Percentiles rank a stretch among this genome's conserved stretches.
phyloP scores from a whole-genome alignment of 2,113 vertebrate genomes.

The Brachyhypopomus gauderio region DNA sequence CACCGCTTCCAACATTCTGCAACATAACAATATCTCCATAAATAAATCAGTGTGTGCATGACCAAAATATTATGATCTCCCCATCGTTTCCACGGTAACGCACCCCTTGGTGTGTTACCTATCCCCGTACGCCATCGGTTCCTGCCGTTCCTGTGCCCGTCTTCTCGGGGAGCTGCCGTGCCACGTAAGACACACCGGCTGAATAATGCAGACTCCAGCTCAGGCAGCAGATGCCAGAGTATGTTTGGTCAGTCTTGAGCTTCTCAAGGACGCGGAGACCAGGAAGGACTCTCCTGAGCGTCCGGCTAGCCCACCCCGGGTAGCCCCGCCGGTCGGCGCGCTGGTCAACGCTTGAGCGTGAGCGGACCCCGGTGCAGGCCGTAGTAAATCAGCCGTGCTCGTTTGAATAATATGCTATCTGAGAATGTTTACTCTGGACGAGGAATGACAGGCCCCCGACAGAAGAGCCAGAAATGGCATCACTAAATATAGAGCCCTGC shows the following conservation, averaged over 20 bases:
- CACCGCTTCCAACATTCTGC: too few species aligned
- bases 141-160: not conserved
- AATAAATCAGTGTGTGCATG: not conserved
- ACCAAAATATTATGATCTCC: not conserved
- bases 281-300: not conserved
- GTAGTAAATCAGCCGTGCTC: conserved; percentile 29
- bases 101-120: too few species aligned
- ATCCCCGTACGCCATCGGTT: conserved; percentile 10
- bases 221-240: not conserved
- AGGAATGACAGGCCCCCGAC: conserved; percentile 28
- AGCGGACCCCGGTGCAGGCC: not conserved
- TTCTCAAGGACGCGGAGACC: conserved; percentile 1
- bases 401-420: conserved; percentile 22
- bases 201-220: conserved; percentile 8
- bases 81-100: too few species aligned
- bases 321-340: not conserved
- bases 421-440: conserved; percentile 29
- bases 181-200: not conserved
- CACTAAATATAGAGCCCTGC: conserved; percentile 31
- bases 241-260: conserved; percentile 19
- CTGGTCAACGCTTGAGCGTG: conserved; percentile 8
- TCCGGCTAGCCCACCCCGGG: not conserved
- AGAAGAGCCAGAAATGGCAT: conserved; percentile 36
- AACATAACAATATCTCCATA: too few species aligned
- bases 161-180: conserved; percentile 5